Conservation (phyloP, 2,113 vertebrate species). For the Solea solea region DNA sequence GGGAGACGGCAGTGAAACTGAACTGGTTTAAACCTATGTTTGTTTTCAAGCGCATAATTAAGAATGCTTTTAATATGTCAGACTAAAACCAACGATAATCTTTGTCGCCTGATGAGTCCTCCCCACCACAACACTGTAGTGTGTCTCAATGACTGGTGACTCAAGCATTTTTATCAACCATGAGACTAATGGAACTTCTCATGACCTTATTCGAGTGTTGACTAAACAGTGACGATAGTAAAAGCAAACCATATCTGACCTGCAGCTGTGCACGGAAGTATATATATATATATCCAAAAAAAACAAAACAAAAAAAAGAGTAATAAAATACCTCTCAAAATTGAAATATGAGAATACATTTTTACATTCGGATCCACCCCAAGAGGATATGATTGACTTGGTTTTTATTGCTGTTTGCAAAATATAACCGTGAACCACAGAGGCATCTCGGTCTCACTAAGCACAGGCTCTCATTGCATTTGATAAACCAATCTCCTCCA, state of each 20-base stretch:
- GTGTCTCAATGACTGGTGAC: not conserved
- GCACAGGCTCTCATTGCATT: constrained; percentile 30
- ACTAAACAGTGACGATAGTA: too few relatives aligned
- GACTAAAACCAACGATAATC: not conserved
- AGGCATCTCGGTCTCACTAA: not conserved
- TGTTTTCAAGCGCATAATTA: constrained; percentile 26
- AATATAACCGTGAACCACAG: constrained; percentile 3
- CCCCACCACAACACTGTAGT: not conserved
- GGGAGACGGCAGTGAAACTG: constrained; percentile 12
- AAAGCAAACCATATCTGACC: too few relatives aligned
- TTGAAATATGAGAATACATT: not conserved
- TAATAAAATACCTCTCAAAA: too few relatives aligned
- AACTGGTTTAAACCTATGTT: constrained; percentile 26
- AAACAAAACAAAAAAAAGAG: too few relatives aligned
- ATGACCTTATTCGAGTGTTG: too few relatives aligned
- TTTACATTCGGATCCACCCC: not conserved
- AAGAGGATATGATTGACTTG: not conserved
- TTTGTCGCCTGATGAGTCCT: not conserved
- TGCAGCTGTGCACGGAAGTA: too few relatives aligned
- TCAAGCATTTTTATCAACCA: too few relatives aligned
- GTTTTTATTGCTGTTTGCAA: not conserved
- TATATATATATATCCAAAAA: too few relatives aligned
- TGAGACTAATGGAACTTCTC: too few relatives aligned
- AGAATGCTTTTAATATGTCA: constrained; percentile 13
- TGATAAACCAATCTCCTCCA: constrained; percentile 27